Base-by-base conservation (phyloP, 92 coral and sea anemone species). In the Epizoanthus rinbou region DNA sequence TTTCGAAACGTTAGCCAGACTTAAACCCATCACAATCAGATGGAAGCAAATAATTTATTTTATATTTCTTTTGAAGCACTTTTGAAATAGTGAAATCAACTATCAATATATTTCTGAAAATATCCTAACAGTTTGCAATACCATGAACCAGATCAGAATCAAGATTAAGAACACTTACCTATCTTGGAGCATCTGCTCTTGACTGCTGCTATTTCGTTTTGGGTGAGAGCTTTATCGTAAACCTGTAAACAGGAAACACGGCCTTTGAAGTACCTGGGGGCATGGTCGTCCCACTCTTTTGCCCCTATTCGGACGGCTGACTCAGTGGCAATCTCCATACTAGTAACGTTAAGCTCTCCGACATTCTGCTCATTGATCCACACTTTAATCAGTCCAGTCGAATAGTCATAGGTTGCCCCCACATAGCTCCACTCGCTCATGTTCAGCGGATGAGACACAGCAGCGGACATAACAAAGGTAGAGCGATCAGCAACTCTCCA, bases 141-240 rank as follows among this genome's bases (percentile, higher is more conserved):
- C n/a, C n/a, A n/a, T n/a, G n/a, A n/a, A n/a, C 31, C 31, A 28
- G 31, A 28, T 28, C 31, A 0, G 2, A 2, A 28, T 28, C 31
- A 28, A 28, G 31, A 3, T 6, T 37, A 37, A 66, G 8, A 24
- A 11, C 25, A 69, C 75, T 39, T 17, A 70, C 75, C 15, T n/a
- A 70, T 70, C 14, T 14, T 43, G 35, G 75, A 70, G 11, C 75
- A 70, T 39, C 31, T 41, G 57, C 13, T 70, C 13, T 43, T 70
- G 75, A 70, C 4, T 41, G 75, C 57, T 18, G 33, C 31, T 11
- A 70, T 70, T 14, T 70, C 31, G 13, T 39, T 25, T 70, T 70
- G 75, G 43, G 75, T 70, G 57, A 70, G 75, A 14, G 75, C 75
- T 47, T 70, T 70, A 47, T 45, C 47, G 75, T 43, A 70, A 25